These are phyloP conservation scores for Oxyscelio sp. DNA, from an alignment of 2,888 invertebrate genomes.

Conservation along the genomic window DNA sequence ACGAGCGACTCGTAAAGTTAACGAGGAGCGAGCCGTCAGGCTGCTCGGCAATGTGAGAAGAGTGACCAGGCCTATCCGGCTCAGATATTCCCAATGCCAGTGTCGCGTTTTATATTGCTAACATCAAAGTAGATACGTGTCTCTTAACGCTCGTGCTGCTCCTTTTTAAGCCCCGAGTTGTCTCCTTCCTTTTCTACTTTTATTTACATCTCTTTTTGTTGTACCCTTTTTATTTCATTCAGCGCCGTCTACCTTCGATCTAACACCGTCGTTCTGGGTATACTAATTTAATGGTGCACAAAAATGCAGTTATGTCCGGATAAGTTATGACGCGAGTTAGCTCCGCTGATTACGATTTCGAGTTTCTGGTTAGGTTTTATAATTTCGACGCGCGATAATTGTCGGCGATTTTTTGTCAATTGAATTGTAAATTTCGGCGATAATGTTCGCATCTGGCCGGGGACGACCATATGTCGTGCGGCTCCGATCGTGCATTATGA, in stretches of 20 bases:
- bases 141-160: conserved; percentile 42
- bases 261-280: neutral
- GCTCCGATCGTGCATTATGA: conserved; percentile 37
- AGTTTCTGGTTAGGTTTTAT: conserved; percentile 44
- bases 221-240: conserved; percentile 10
- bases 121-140: conserved; percentile 69
- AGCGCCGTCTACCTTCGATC: conserved; percentile 7
- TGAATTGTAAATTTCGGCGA: too few species aligned
- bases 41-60: conserved; percentile 62
- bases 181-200: conserved; percentile 13
- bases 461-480: conserved; percentile 38
- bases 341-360: conserved; percentile 23
- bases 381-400: conserved; percentile 51
- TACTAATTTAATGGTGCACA: conserved; percentile 62
- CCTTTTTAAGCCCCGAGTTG: conserved; percentile 22
- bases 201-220: conserved; percentile 14
- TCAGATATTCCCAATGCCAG: conserved; percentile 51
- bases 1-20: conserved; percentile 88
- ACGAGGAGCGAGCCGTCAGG: conserved; percentile 85
- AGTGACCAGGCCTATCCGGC: conserved; percentile 52
- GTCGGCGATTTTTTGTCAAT: too few species aligned
- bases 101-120: conserved; percentile 73
- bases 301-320: conserved; percentile 39
- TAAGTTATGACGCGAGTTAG: conserved; percentile 42
- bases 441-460: too few species aligned